phyloP scores from a whole-genome alignment of 2,797 vertebrate species.

The Orientallactaga sibirica region DNA sequence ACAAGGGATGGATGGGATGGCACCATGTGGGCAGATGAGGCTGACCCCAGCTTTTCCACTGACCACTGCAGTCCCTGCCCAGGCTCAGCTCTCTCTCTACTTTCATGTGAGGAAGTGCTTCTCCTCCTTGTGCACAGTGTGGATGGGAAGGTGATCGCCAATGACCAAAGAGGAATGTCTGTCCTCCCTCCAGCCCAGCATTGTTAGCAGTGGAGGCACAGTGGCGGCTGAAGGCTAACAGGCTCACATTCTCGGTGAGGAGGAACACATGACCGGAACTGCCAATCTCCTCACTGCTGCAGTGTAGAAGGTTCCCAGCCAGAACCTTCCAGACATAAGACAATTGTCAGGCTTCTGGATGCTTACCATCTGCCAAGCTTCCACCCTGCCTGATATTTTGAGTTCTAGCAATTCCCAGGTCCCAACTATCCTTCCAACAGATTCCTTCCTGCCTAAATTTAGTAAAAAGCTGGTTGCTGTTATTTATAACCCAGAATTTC shows the following conservation, averaged over 20 bases:
- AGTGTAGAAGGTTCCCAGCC: neutral
- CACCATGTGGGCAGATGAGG: neutral
- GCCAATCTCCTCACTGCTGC: neutral
- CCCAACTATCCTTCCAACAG: neutral
- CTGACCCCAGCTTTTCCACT: neutral
- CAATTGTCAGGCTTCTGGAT: neutral
- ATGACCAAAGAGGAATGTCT: neutral
- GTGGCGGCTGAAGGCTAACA: neutral
- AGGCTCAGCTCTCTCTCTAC: neutral
- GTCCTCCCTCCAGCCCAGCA: neutral
- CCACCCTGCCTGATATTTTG: no score
- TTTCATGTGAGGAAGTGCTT: neutral
- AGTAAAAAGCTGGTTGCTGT: neutral
- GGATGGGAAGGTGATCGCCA: neutral
- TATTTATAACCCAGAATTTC: neutral
- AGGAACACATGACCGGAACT: neutral
- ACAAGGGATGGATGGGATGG: neutral
- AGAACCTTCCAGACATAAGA: neutral
- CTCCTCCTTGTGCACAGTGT: neutral
- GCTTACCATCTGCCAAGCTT: neutral
- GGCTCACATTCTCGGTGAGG: neutral
- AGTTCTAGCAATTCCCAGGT: neutral
- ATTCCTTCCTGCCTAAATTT: conserved; percentile 1
- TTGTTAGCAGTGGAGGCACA: neutral
- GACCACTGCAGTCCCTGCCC: neutral